Percentiles rank a stretch among this genome's conserved stretches.
Conservation (phyloP, 2,888 invertebrate species). For the Tuberolachnus salignus region DNA sequence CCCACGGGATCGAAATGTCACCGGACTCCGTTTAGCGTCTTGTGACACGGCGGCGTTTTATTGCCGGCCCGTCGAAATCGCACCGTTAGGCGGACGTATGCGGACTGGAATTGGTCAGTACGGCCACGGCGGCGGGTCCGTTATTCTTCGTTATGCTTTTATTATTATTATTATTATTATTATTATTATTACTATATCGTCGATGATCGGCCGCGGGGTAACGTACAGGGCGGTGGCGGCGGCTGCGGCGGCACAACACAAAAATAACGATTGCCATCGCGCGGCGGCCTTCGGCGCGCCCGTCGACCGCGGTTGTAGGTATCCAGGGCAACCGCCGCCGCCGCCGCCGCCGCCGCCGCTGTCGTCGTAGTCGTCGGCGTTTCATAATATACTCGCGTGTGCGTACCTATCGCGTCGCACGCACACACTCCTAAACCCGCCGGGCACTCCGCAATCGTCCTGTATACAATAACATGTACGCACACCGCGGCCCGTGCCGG, state of each 20-base stretch:
- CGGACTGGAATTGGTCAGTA: no score
- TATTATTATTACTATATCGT: background rate
- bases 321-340: conserved; percentile 47
- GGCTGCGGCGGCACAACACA: background rate
- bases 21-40: no score
- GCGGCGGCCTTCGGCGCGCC: conserved; percentile 22
- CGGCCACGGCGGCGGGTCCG: no score
- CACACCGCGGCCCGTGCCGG: background rate
- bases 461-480: background rate
- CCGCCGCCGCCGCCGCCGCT: conserved; percentile 37
- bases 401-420: background rate
- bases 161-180: no score
- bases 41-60: no score
- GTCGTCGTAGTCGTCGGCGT: conserved; percentile 23
- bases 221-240: background rate
- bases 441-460: background rate
- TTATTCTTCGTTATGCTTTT: no score
- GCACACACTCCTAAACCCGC: background rate
- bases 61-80: no score
- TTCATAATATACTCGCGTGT: background rate
- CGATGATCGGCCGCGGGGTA: conserved; percentile 27
- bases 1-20: no score
- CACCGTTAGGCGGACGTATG: no score
- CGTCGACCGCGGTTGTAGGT: conserved; percentile 6
- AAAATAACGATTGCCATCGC: conserved; percentile 49